A percentile compares a stretch with the other conserved stretches of the same genome.
These are phyloP conservation scores for Cottoperca gobio DNA, from an alignment of 2,797 vertebrate species.

Conservation along the genomic window DNA sequence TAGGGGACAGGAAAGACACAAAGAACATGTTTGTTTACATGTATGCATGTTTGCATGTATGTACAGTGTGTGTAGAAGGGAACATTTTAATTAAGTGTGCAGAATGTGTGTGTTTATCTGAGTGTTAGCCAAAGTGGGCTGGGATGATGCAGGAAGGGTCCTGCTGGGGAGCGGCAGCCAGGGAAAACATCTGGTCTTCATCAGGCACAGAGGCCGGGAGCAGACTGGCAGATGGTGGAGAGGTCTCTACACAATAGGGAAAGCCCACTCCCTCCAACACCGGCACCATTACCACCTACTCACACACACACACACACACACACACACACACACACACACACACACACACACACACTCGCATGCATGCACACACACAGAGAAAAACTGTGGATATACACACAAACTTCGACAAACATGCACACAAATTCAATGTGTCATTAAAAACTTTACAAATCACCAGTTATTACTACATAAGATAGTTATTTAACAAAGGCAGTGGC, in stretches of 20 bases:
- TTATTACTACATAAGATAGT: background rate
- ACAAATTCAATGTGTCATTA: no score
- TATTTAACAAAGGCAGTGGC: background rate
- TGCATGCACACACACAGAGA: background rate
- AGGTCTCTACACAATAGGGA: constrained; percentile 81
- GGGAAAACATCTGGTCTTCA: constrained; percentile 85
- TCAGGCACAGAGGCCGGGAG: constrained; percentile 78
- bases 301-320: constrained; percentile 16
- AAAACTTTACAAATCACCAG: background rate
- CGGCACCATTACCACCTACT: constrained; percentile 49
- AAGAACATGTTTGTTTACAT: background rate
- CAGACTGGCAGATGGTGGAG: constrained; percentile 81
- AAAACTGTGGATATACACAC: background rate
- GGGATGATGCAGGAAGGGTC: constrained; percentile 74
- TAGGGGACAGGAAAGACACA: background rate
- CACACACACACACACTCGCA: constrained; percentile 6
- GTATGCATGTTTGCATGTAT: background rate
- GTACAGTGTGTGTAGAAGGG: constrained; percentile 2
- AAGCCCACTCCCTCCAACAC: constrained; percentile 64
- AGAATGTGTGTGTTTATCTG: constrained; percentile 48
- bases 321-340: background rate
- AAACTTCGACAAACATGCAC: no score
- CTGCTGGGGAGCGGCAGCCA: constrained; percentile 73
- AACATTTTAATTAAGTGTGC: constrained; percentile 64
- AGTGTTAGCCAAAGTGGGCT: constrained; percentile 62